Conservation (phyloP, 2,888 invertebrate species). For the Dolichopus griseipennis region DNA sequence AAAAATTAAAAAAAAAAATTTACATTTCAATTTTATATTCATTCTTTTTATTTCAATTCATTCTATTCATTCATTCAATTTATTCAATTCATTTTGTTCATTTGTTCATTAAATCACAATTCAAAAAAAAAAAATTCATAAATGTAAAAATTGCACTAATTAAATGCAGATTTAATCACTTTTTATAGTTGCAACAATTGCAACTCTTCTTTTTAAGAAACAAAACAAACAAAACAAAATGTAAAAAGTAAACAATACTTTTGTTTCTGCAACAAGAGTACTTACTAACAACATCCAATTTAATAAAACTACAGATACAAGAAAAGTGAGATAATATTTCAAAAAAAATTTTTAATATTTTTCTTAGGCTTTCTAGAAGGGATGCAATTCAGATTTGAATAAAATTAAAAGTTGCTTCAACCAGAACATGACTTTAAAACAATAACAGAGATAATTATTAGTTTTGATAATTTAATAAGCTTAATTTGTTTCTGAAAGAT, state of each 20-base stretch:
- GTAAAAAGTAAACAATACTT: too few species aligned
- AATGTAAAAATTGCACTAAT: not conserved
- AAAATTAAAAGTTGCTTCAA: conserved; percentile 3
- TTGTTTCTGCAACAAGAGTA: too few species aligned
- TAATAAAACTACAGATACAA: not conserved
- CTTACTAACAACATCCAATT: not conserved
- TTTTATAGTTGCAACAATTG: not conserved
- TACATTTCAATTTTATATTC: too few species aligned
- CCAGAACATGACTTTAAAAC: not conserved
- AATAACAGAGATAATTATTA: too few species aligned
- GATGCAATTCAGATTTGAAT: not conserved
- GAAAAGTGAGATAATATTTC: not conserved
- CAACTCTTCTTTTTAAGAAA: too few species aligned
- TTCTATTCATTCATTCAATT: not conserved
- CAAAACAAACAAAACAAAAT: too few species aligned
- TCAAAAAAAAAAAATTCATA: not conserved
- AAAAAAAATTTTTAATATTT: not conserved
- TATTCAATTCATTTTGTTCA: not conserved
- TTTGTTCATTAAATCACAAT: not conserved
- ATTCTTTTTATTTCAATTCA: too few species aligned
- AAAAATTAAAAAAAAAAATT: too few species aligned
- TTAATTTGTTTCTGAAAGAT: too few species aligned
- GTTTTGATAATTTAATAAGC: too few species aligned
- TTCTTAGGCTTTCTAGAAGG: not conserved
- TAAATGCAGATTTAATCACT: conserved; percentile 6